Evolutionary conservation across 2,888 invertebrate genomes (phyloP).

Genomic region (Morpho achilles): DNA sequence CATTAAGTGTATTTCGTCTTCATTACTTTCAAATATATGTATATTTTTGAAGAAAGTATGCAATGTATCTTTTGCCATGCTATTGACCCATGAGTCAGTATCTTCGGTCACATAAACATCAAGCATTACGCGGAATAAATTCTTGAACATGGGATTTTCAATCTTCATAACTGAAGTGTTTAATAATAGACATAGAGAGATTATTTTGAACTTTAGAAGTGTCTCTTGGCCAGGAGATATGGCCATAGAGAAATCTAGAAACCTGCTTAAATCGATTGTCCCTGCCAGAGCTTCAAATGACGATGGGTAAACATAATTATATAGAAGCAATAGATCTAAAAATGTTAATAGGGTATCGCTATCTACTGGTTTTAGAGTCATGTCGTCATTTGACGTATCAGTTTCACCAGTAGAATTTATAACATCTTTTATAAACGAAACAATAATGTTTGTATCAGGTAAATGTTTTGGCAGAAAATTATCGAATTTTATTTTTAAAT

Average conservation of each 20-base stretch:
- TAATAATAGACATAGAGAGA: conserved; percentile 62
- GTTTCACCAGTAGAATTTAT: conserved; percentile 35
- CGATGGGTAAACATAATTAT: conserved; percentile 62
- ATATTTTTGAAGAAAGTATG: conserved; percentile 80
- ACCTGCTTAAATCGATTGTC: conserved; percentile 60
- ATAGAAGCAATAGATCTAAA: conserved; percentile 59
- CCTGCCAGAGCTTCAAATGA: conserved; percentile 70
- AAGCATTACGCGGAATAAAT: conserved; percentile 76
- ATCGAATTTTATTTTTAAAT: conserved; percentile 58
- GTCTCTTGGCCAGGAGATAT: conserved; percentile 45
- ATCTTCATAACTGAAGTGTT: conserved; percentile 75
- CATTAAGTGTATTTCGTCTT: conserved; percentile 84
- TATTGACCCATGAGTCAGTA: conserved; percentile 60
- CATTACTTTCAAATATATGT: conserved; percentile 81
- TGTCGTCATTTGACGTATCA: conserved; percentile 48
- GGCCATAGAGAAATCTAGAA: conserved; percentile 54
- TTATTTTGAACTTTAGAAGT: conserved; percentile 66
- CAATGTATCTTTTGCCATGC: conserved; percentile 70
- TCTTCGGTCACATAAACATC: conserved; percentile 69
- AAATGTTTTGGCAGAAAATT: conserved; percentile 70
- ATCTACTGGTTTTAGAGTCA: conserved; percentile 47
- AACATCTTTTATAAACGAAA: conserved; percentile 53
- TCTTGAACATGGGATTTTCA: conserved; percentile 72
- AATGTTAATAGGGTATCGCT: conserved; percentile 55
- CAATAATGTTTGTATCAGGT: conserved; percentile 52